These are phyloP conservation scores for Clupea harengus DNA, from an alignment of 2,113 vertebrate species.

Conservation along the genomic window DNA sequence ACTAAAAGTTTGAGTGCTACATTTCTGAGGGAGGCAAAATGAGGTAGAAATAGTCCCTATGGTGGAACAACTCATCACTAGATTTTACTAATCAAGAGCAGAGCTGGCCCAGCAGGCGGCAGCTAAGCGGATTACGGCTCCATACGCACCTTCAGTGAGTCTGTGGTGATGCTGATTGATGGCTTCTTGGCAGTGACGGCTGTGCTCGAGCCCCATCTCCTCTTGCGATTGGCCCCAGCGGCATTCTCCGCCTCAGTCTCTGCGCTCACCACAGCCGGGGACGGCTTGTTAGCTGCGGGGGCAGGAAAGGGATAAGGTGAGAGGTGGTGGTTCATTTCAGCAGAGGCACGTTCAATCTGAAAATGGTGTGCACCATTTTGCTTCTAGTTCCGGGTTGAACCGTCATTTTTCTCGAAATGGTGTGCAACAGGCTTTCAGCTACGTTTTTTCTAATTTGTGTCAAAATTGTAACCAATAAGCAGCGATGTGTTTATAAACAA, in stretches of 20 bases:
- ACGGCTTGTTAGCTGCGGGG: conserved; percentile 64
- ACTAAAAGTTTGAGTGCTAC: not conserved
- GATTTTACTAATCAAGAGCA: not conserved
- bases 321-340: not conserved
- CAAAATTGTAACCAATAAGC: too few species aligned
- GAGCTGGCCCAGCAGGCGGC: not conserved
- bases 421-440: too few species aligned
- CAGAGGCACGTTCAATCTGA: too few species aligned
- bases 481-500: too few species aligned
- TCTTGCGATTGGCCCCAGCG: conserved; percentile 74
- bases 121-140: not conserved
- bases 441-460: too few species aligned
- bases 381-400: too few species aligned
- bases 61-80: not conserved
- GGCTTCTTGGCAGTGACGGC: conserved; percentile 86
- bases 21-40: not conserved
- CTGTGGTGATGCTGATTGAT: conserved; percentile 90
- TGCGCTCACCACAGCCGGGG: conserved; percentile 55
- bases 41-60: not conserved
- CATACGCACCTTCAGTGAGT: conserved; percentile 82
- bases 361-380: too few species aligned
- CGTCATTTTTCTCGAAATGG: too few species aligned
- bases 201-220: conserved; percentile 88
- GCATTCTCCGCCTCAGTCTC: conserved; percentile 74
- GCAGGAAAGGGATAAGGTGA: too few species aligned